These are phyloP conservation scores for Candidula unifasciata DNA, from an alignment of 2,888 invertebrate species.

Conservation along the genomic window DNA sequence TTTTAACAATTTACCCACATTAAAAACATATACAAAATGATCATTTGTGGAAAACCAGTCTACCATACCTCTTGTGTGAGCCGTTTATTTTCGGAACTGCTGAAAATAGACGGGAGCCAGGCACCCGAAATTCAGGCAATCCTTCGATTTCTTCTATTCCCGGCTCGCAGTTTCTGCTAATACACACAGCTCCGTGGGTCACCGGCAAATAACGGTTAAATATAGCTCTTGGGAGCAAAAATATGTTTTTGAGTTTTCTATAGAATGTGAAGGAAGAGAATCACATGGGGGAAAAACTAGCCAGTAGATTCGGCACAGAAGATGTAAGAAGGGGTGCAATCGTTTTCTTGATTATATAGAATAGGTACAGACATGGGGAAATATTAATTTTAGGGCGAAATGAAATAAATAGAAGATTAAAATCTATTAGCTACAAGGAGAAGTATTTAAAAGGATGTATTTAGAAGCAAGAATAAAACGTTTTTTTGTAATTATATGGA, in stretches of 20 bases:
- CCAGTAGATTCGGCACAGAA: no score
- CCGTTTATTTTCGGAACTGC: slow-evolving; percentile 12
- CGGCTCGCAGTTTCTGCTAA: not conserved
- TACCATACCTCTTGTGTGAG: slow-evolving; percentile 20
- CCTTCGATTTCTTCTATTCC: slow-evolving; percentile 39
- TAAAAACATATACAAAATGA: no score
- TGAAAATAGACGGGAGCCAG: slow-evolving; percentile 12
- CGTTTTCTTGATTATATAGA: no score
- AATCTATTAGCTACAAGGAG: no score
- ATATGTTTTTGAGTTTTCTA: not conserved
- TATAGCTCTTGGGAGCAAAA: slow-evolving; percentile 14
- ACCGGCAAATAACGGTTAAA: slow-evolving; percentile 24
- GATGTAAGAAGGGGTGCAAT: no score
- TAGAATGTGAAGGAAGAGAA: slow-evolving; percentile 10
- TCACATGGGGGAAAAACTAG: not conserved
- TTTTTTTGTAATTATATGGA: no score
- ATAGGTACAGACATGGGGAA: no score
- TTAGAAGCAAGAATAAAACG: no score
- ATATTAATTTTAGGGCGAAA: no score
- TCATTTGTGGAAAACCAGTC: not conserved
- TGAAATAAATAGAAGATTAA: no score
- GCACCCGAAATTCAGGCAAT: slow-evolving; percentile 18
- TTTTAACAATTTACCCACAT: no score
- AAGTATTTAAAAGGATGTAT: no score
- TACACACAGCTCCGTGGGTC: slow-evolving; percentile 31